These are phyloP conservation scores for Morpho achilles DNA, from an alignment of 2,888 invertebrate genomes.

Conservation along the genomic window DNA sequence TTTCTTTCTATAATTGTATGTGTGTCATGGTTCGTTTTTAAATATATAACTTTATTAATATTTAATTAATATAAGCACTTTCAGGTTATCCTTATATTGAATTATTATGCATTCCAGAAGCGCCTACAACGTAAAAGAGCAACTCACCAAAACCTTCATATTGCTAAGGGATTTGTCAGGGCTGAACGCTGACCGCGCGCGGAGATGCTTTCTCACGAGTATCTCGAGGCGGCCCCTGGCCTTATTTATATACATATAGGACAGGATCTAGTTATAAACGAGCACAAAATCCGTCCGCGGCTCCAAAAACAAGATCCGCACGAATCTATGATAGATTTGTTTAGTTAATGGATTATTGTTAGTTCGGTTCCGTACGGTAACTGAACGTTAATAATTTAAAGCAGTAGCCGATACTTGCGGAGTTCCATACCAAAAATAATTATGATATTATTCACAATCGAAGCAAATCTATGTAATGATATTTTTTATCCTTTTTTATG, in stretches of 20 bases:
- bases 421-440: too few species aligned
- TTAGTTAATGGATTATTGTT: constrained; percentile 4
- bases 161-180: constrained; percentile 22
- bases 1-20: too few species aligned
- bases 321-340: constrained; percentile 12
- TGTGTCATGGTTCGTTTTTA: too few species aligned
- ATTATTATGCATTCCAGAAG: background rate
- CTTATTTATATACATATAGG: constrained; percentile 25
- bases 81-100: background rate
- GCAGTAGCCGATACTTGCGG: too few species aligned
- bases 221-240: constrained; percentile 3
- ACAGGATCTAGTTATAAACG: constrained; percentile 17
- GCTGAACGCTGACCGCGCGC: background rate
- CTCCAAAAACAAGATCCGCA: constrained; percentile 20
- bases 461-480: too few species aligned
- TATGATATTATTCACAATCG: too few species aligned
- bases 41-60: too few species aligned
- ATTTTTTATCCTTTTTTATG: too few species aligned
- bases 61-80: too few species aligned
- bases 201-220: constrained; percentile 16
- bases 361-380: too few species aligned
- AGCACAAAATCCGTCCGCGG: constrained; percentile 14
- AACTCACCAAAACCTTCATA: constrained; percentile 57
- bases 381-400: too few species aligned
- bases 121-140: constrained; percentile 14